Percentiles rank a stretch among this genome's conserved stretches.
Conservation (phyloP, 2,797 vertebrate species). For the Thalassophryne amazonica region DNA sequence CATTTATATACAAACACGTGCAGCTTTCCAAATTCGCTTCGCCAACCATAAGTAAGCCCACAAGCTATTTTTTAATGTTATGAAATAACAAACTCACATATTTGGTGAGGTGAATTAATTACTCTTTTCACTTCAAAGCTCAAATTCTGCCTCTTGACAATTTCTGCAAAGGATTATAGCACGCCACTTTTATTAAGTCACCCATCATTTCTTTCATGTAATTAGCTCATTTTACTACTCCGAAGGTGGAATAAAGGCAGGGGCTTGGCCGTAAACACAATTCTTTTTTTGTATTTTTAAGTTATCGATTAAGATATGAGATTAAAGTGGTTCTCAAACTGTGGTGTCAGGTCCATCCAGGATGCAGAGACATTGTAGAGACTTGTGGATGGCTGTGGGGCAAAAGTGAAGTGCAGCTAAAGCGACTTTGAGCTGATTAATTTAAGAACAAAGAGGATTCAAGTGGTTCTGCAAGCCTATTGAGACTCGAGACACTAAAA, state of each 20-base stretch:
- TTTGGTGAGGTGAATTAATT: conserved; percentile 47
- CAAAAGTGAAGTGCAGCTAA: too few relatives aligned
- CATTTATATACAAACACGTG: conserved; percentile 23
- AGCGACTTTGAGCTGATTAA: too few relatives aligned
- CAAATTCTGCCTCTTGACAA: conserved; percentile 33
- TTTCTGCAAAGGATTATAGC: conserved; percentile 26
- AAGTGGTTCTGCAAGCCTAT: too few relatives aligned
- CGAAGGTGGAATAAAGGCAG: conserved; percentile 21
- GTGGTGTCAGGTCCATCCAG: too few relatives aligned
- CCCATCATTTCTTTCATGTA: conserved; percentile 45
- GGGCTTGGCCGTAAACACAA: conserved; percentile 5
- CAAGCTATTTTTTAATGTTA: not conserved
- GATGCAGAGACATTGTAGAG: too few relatives aligned
- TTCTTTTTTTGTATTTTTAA: conserved; percentile 8
- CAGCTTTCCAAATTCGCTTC: not conserved
- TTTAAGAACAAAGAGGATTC: too few relatives aligned
- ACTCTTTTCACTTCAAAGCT: conserved; percentile 59
- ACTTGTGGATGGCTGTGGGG: too few relatives aligned
- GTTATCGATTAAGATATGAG: too few relatives aligned
- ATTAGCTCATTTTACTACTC: conserved; percentile 42
- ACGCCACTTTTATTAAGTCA: conserved; percentile 30
- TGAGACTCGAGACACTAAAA: too few relatives aligned
- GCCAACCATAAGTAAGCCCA: conserved; percentile 6
- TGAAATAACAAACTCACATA: conserved; percentile 20
- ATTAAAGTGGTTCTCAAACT: too few relatives aligned